phyloP scores from a whole-genome alignment of 2,888 invertebrate genomes.

The Tanypteryx hageni region DNA sequence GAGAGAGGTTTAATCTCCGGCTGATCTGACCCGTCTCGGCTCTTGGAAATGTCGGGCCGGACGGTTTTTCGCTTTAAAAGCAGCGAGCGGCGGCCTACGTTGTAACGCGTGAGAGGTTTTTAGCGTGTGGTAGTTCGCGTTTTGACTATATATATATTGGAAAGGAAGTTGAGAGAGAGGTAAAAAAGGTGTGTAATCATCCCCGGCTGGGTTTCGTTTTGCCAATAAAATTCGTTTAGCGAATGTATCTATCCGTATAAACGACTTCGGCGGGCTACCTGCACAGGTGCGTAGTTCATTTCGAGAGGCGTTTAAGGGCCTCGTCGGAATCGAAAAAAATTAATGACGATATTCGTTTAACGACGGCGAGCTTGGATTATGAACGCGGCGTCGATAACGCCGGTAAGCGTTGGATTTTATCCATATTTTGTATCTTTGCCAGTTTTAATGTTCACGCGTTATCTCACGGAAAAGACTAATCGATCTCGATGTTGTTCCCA shows the following conservation, averaged over 20 bases:
- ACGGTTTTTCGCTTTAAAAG: too few species aligned
- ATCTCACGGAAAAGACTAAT: too few species aligned
- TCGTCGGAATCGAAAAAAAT: not conserved
- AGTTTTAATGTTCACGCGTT: too few species aligned
- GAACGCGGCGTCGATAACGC: not conserved
- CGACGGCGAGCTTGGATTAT: not conserved
- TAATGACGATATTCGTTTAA: not conserved
- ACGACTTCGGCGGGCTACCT: not conserved
- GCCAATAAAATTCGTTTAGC: conserved; percentile 24
- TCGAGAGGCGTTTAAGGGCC: not conserved
- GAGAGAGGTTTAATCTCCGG: not conserved
- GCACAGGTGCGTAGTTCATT: conserved; percentile 12
- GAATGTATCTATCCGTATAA: not conserved
- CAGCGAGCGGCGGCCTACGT: not conserved
- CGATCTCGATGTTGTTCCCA: too few species aligned
- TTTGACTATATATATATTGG: not conserved
- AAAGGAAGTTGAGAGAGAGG: not conserved
- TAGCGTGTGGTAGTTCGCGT: too few species aligned
- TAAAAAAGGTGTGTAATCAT: not conserved
- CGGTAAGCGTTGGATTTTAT: too few species aligned
- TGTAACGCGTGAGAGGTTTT: not conserved
- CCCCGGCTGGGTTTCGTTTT: not conserved
- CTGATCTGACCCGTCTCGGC: too few species aligned
- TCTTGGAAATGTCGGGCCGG: too few species aligned
- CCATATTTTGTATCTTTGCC: too few species aligned